Evolutionary conservation across 2,888 invertebrate species (phyloP).

Genomic region (Ectemnius continuus): DNA sequence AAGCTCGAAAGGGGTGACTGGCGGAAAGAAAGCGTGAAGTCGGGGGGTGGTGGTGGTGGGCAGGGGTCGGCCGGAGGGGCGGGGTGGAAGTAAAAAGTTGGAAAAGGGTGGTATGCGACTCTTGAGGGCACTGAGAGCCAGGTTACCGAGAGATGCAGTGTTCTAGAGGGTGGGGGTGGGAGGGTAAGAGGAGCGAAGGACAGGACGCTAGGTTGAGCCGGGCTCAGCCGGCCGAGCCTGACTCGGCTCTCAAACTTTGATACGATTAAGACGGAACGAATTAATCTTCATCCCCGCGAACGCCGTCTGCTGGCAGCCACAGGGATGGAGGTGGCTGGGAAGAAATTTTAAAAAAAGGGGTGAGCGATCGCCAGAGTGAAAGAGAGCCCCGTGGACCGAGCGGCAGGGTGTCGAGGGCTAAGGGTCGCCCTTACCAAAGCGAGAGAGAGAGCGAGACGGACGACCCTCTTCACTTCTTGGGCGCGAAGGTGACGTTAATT

Average conservation of each 20-base stretch:
- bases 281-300: slow-evolving; percentile 77
- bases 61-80: slow-evolving; percentile 49
- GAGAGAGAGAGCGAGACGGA: too few species aligned
- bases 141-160: slow-evolving; percentile 46
- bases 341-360: slow-evolving; percentile 61
- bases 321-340: slow-evolving; percentile 65
- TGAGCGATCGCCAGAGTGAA: slow-evolving; percentile 67
- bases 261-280: slow-evolving; percentile 78
- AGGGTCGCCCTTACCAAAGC: slow-evolving; percentile 55
- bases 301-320: slow-evolving; percentile 68
- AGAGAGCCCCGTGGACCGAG: slow-evolving; percentile 56
- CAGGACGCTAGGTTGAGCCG: slow-evolving; percentile 62
- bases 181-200: slow-evolving; percentile 11
- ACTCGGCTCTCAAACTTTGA: slow-evolving; percentile 77
- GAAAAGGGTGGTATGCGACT: slow-evolving; percentile 51
- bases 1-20: slow-evolving; percentile 21
- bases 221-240: slow-evolving; percentile 67
- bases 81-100: slow-evolving; percentile 57
- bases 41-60: slow-evolving; percentile 46
- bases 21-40: slow-evolving; percentile 17
- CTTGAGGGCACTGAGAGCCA: slow-evolving; percentile 36
- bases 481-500: slow-evolving; percentile 71
- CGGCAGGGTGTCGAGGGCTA: slow-evolving; percentile 55
- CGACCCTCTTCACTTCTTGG: slow-evolving; percentile 60
- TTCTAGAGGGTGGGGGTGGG: slow-evolving; percentile 28